Base-by-base conservation (phyloP, 2,888 invertebrate species). In the Periphyllus acericola region DNA sequence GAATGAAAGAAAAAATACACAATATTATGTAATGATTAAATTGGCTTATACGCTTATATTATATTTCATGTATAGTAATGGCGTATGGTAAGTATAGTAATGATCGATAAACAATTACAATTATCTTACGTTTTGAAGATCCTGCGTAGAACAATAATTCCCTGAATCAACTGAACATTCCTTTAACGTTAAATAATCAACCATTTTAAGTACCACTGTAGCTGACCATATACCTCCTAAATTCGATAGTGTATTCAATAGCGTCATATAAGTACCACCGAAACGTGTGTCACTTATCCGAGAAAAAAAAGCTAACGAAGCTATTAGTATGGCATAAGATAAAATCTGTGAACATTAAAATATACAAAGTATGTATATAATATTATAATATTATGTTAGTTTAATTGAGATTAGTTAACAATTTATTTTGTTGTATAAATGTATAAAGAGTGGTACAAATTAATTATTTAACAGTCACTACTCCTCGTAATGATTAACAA, bases 221-320 rank as follows among this genome's bases (percentile, higher is more conserved):
- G 95, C 94, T 0, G 99, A 98, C 99, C 99, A 99, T 91, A 98
- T 99, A 6, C 97, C 97, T 21, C 99, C 99, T 89, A 99, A 93
- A 93, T 99, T 99, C 80, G 95, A 94, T 34, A 99, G 93, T 0
- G 99, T 99, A 92, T 99, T 99, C 29, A 99, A 93, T 82, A 99
- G 93, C 0, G 99, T 99, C 99, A 99, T 99, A 92, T 99, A 99
- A 0, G 99, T 99, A 8, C 99, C 99, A 5, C 99, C 99, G 0
- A 99, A 97, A 0, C 95, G 93, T 0, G 99, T 98, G 92, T 99
- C 99, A 89, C 98, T 98, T 82, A 99, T 95, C 92, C 97, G 96
- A 0, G 99, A 99, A 92, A 97, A 98, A 93, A 99, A 99, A 19
- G 98, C 97, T 98, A 99, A 99, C 89, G 96, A 94, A 0, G 99